These are phyloP conservation scores for Enteromius paludinosus DNA, from an alignment of 2,797 vertebrate genomes.

Conservation along the genomic window DNA sequence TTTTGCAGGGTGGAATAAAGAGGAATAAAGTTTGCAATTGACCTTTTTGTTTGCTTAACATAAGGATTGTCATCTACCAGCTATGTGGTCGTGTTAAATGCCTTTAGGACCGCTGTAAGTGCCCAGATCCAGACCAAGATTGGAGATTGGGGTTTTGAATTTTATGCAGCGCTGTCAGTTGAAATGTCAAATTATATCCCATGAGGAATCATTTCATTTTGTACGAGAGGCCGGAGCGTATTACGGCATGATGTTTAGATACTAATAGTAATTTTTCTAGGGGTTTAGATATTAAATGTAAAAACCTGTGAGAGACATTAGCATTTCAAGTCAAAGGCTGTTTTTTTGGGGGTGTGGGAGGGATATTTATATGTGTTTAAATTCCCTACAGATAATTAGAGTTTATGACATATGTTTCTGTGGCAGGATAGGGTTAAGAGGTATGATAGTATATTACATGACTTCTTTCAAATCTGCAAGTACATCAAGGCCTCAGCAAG, in stretches of 20 bases:
- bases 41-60: slow-evolving; percentile 8
- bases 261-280: not conserved
- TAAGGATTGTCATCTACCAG: slow-evolving; percentile 16
- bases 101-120: not conserved
- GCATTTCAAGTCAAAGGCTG: not conserved
- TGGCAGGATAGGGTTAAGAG: not conserved
- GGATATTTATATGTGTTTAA: too few relatives aligned
- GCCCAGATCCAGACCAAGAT: not conserved
- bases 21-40: not conserved
- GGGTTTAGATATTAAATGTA: not conserved
- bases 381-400: not conserved
- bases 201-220: slow-evolving; percentile 41
- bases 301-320: not conserved
- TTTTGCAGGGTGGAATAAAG: slow-evolving; percentile 11
- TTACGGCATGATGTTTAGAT: slow-evolving; percentile 40
- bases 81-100: slow-evolving; percentile 23
- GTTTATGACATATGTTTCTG: not conserved
- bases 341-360: not conserved
- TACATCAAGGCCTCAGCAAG: not conserved
- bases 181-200: slow-evolving; percentile 41
- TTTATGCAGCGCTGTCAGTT: slow-evolving; percentile 9
- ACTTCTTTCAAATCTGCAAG: not conserved
- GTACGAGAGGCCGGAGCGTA: slow-evolving; percentile 4
- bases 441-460: not conserved
- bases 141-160: slow-evolving; percentile 32